Base-by-base conservation (phyloP, 2,888 invertebrate species). In the Phragmatobia fuliginosa region DNA sequence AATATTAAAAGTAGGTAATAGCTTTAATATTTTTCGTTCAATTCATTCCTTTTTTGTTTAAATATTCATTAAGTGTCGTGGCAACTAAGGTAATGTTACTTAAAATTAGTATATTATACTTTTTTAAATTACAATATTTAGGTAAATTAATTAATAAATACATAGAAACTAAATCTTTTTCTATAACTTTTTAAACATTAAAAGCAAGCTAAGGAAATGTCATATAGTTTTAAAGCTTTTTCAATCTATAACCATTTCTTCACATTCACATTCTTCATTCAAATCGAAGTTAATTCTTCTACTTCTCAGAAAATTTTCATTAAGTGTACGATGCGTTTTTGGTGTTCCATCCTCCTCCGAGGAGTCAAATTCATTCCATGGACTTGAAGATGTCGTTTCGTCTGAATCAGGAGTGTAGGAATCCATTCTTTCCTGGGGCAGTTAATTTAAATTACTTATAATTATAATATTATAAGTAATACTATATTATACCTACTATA, bases 231-330 rank as follows among this genome's bases (percentile, higher is more conserved):
- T 21, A 2, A 49, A 25, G 21, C 25, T 28, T 21, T 21, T 49
- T 63, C 11, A 36, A 28, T 36, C 49, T 25, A 18, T 49, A 11
- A 45, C 25, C 3, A 33, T 61, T 61, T 67, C 61, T 56, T 67
- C 62, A 32, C 4, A 33, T 61, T 67, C 61, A 31, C 25, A 36
- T 0, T 62, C 62, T 76, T 87, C 86, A 14, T 75, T 63, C 45
- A 83, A 66, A 72, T 86, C 80, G 58, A 87, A 87, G 63, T 86
- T 71, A 14, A 86, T 72, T 49, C 76, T 76, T 66, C 76, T 79
- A 14, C 66, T 70, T 56, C 58, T 77, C 0, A 72, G 76, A 18
- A 77, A 66, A 61, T 81, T 70, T 1, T 73, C 67, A 2, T 80
- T 83, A 70, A 66, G 78, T 31, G 36, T 66, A 36, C 71, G 80